Evolutionary conservation across 2,113 vertebrate species (phyloP), one percentile per base, ranked within the genome.

Genomic region (Pluvianellus socialis): DNA sequence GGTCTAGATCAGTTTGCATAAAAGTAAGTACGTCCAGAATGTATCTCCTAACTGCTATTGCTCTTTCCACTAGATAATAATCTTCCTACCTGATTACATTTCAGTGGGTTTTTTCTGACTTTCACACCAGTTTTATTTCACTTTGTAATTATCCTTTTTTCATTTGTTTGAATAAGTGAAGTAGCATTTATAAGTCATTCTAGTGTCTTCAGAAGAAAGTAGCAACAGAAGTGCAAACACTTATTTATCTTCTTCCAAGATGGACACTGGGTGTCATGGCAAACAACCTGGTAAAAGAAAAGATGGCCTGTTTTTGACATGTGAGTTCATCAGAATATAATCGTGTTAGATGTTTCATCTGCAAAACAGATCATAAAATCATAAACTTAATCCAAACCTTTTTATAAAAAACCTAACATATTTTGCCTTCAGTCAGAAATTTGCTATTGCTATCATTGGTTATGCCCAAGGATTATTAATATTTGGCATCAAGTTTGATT

Each of bases 401-500:
- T 83, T 90, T 75, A 80, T 88, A 90, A 93, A 90, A 93, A 26
- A 63, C 3, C 45, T 95, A 95, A 79, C 10, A 19, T 20, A 74
- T 92, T 94, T 88, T 4, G 30, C 82, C 72, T 84, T 80, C 63
- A 95, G 88, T 74, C 42, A 92, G 82, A 96, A 96, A 89, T 89
- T 49, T 87, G 26, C 55, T 92, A 26, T 93, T 94, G 35, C 71
- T 83, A 62, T 45, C 47, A 80, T n/a, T 91, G 91, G 59, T 94
- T 93, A 63, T 80, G 68, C 66, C 86, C n/a, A 87, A 92, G 53
- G 79, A 73, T 95, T 88, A 82, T 92, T 96, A 94, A 96, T 95
- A 96, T 90, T 94, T 96, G 89, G 77, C 14, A 11, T 84, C 81
- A 88, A 92, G 75, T 92, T 95, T 67, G 88, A 56, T 94, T 96